Evolutionary conservation across 35 echinoderm and acorn worm genomes (phyloP).

Genomic region (Apostichopus japonicus): DNA sequence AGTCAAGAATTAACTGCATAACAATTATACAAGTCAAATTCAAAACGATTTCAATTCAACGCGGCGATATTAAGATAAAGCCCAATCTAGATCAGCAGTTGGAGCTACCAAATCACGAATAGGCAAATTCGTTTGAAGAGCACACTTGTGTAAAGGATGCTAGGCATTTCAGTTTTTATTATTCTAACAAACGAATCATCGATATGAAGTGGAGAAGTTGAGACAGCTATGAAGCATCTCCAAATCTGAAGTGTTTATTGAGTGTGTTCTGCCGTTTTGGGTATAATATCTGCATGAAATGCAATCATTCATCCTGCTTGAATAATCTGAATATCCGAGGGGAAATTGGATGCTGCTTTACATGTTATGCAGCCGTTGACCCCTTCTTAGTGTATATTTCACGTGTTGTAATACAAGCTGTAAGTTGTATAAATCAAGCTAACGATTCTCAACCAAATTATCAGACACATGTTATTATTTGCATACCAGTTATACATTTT

Average conservation of each 20-base stretch:
- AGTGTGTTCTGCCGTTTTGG: constrained; percentile 43
- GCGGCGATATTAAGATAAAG: background rate
- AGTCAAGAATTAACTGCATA: too few relatives aligned
- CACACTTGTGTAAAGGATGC: constrained; percentile 9
- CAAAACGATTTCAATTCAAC: too few relatives aligned
- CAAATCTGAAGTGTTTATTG: constrained; percentile 32
- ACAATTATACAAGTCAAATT: too few relatives aligned
- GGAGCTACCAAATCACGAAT: background rate
- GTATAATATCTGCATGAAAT: constrained; percentile 53
- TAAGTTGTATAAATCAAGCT: background rate
- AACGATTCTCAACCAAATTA: background rate
- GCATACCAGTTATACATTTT: too few relatives aligned
- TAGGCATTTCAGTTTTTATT: constrained; percentile 19
- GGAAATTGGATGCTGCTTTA: background rate
- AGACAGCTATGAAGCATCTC: constrained; percentile 39
- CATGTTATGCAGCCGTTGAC: background rate
- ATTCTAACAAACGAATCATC: constrained; percentile 47
- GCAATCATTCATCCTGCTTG: constrained; percentile 14
- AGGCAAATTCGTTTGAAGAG: background rate
- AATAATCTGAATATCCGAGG: constrained; percentile 18
- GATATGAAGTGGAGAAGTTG: constrained; percentile 43
- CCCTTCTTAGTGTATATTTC: background rate
- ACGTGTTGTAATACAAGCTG: background rate
- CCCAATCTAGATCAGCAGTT: constrained; percentile 16
- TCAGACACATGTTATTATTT: too few relatives aligned